Conservation (phyloP, 23 tunicate species). For the Ascidia mentula region DNA sequence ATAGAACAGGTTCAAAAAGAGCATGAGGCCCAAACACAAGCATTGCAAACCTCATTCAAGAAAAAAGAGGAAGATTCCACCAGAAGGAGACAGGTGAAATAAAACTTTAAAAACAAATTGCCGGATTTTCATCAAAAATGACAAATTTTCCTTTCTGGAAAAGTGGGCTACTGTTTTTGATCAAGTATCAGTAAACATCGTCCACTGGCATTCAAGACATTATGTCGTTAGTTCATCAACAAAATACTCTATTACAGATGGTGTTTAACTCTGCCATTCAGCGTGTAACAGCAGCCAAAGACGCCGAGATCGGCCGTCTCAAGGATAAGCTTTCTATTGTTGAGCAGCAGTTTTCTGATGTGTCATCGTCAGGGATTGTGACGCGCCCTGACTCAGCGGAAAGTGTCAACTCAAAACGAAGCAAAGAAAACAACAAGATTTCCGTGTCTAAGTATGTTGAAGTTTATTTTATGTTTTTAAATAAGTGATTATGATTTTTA, state of each 20-base stretch:
- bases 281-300: conserved; percentile 56
- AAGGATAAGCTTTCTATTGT: conserved; percentile 26
- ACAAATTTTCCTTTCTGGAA: too few species aligned
- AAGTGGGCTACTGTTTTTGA: too few species aligned
- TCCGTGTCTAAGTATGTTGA: conserved; percentile 34
- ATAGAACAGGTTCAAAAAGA: conserved; percentile 23
- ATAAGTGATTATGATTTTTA: too few species aligned
- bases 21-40: conserved; percentile 34
- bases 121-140: too few species aligned
- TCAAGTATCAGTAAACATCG: too few species aligned
- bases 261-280: conserved; percentile 83
- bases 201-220: too few species aligned
- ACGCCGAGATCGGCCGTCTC: conserved; percentile 58
- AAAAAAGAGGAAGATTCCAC: conserved; percentile 62
- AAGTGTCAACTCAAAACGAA: conserved; percentile 6
- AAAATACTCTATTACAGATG: conserved; percentile 51
- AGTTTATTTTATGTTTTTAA: too few species aligned
- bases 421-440: conserved; percentile 29
- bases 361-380: conserved; percentile 26
- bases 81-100: conserved; percentile 81
- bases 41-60: conserved; percentile 40
- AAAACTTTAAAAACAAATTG: too few species aligned
- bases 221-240: too few species aligned
- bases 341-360: conserved; percentile 21
- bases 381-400: conserved; percentile 15